These are phyloP conservation scores for Propithecus perrieri DNA, from an alignment of 2,797 vertebrate genomes.

Conservation along the genomic window DNA sequence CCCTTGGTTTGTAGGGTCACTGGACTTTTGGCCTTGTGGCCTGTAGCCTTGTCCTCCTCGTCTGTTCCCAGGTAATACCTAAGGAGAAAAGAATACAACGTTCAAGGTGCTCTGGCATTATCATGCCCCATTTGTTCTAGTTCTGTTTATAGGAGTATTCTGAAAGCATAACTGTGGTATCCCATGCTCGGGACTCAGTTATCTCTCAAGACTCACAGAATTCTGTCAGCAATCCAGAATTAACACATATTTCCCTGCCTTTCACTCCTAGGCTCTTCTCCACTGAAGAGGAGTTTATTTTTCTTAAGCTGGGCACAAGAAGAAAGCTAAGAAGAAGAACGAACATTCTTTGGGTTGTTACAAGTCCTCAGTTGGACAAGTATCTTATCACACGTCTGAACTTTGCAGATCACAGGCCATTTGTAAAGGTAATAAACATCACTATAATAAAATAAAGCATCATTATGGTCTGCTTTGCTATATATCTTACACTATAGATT, in stretches of 20 bases:
- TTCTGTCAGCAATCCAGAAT: background rate
- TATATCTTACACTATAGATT: background rate
- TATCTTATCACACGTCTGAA: background rate
- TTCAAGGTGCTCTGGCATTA: conserved; percentile 17
- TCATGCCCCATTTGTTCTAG: background rate
- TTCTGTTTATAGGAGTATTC: background rate
- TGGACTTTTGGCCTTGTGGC: conserved; percentile 87
- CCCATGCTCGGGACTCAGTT: background rate
- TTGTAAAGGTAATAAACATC: background rate
- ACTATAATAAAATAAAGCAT: background rate
- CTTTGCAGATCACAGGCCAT: conserved; percentile 3
- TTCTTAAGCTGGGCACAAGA: background rate
- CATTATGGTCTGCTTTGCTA: background rate
- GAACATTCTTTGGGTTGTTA: background rate
- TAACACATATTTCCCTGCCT: background rate
- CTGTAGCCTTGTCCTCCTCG: conserved; percentile 89
- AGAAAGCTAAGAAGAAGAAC: background rate
- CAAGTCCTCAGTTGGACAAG: background rate
- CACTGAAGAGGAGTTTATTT: background rate
- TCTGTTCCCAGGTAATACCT: conserved; percentile 91
- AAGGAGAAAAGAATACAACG: conserved; percentile 50
- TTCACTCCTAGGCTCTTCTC: background rate
- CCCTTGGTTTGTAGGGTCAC: conserved; percentile 84
- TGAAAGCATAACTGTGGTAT: background rate
- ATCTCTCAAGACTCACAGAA: background rate